A percentile compares a stretch with the other conserved stretches of the same genome.
Conservation (phyloP, 92 coral and sea anemone species). For the Blastomussa wellsi region DNA sequence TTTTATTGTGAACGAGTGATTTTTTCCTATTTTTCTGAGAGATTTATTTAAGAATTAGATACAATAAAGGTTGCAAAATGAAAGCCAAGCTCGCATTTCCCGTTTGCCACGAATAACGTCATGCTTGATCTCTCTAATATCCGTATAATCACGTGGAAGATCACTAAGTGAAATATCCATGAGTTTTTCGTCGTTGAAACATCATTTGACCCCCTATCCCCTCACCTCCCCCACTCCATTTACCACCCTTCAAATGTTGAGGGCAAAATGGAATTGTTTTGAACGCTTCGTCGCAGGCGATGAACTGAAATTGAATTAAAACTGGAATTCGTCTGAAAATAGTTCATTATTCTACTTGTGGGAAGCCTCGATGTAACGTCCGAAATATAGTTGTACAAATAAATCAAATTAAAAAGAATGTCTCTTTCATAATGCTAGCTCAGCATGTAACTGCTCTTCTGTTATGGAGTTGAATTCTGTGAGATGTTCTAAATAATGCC, state of each 20-base stretch:
- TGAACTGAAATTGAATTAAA: neutral
- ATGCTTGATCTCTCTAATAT: too few species aligned
- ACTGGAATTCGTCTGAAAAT: neutral
- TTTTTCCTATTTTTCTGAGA: too few species aligned
- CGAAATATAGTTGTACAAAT: neutral
- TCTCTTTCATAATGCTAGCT: neutral
- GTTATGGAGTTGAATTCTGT: neutral
- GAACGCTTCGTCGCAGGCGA: slow-evolving; percentile 37
- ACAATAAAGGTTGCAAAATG: too few species aligned
- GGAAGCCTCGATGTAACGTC: neutral
- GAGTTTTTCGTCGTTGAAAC: too few species aligned
- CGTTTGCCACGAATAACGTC: too few species aligned
- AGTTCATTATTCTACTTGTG: neutral
- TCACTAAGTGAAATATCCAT: too few species aligned
- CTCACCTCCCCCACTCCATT: too few species aligned
- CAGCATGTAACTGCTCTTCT: neutral
- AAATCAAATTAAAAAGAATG: neutral
- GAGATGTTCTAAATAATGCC: neutral
- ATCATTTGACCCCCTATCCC: too few species aligned
- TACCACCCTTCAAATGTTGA: neutral
- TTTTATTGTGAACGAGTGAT: too few species aligned
- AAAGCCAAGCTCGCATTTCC: too few species aligned
- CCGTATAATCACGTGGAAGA: too few species aligned
- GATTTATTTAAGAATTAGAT: too few species aligned
- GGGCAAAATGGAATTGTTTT: neutral